Percentiles rank a stretch among this genome's conserved stretches.
Conservation (phyloP, 2,113 vertebrate genomes). For the Neogale vison region DNA sequence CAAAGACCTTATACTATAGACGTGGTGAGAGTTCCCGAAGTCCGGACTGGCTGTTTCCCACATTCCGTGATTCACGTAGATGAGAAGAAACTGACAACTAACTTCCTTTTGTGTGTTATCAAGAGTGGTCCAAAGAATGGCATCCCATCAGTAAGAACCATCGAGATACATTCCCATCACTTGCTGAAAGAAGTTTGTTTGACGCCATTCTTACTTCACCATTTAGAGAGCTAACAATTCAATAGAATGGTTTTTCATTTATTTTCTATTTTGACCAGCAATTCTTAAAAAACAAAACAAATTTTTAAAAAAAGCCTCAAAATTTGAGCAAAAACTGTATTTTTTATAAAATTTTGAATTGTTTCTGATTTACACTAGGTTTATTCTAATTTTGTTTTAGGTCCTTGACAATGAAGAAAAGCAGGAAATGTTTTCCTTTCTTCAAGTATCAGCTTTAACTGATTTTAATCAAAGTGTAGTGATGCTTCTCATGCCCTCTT, state of each 20-base stretch:
- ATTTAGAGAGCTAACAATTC: not conserved
- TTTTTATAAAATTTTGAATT: not conserved
- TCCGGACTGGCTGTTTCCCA: not conserved
- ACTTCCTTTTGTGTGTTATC: not conserved
- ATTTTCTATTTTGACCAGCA: not conserved
- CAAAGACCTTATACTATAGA: not conserved
- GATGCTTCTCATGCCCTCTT: not conserved
- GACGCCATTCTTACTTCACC: not conserved
- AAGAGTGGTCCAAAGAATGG: no score
- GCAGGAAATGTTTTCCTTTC: not conserved
- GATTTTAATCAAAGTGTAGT: not conserved
- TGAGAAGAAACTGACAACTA: not conserved
- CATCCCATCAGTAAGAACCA: not conserved
- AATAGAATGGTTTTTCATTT: not conserved
- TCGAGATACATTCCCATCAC: not conserved
- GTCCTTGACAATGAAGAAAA: not conserved
- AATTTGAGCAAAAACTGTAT: not conserved
- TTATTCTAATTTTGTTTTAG: not conserved
- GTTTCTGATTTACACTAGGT: not conserved
- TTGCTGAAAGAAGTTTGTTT: not conserved
- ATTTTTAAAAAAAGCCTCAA: not conserved
- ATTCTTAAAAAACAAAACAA: not conserved
- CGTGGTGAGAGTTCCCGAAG: not conserved
- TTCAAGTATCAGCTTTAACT: not conserved
- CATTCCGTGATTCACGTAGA: not conserved